A percentile compares a stretch with the other conserved stretches of the same genome.
phyloP scores from a whole-genome alignment of 2,888 invertebrate genomes.

The Eupithecia exiguata region DNA sequence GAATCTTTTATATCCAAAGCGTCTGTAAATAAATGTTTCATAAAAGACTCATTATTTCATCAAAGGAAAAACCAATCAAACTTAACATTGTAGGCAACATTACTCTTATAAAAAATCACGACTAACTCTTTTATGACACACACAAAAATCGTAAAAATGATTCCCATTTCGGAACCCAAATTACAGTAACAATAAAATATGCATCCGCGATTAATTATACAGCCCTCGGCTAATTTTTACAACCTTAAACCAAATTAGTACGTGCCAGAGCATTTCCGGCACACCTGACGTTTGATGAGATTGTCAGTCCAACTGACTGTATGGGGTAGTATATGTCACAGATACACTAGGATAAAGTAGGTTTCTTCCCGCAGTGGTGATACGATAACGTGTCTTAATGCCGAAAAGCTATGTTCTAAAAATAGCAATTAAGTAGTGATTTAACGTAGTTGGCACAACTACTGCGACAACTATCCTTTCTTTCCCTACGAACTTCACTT shows the following conservation, averaged over 20 bases:
- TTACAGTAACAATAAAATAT: slow-evolving; percentile 36
- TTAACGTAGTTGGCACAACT: too few relatives aligned
- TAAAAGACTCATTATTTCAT: background rate
- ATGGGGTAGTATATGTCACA: slow-evolving; percentile 17
- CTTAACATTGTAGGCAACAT: background rate
- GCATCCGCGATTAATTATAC: slow-evolving; percentile 38
- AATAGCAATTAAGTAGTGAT: background rate
- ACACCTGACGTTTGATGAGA: background rate
- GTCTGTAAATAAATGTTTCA: background rate
- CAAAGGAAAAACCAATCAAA: background rate
- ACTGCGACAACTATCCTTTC: too few relatives aligned
- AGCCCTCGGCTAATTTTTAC: slow-evolving; percentile 41
- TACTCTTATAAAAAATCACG: background rate
- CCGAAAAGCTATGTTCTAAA: background rate
- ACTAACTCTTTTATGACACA: background rate
- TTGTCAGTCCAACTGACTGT: slow-evolving; percentile 18
- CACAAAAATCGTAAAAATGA: background rate
- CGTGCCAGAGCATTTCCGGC: slow-evolving; percentile 39
- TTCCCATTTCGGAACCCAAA: slow-evolving; percentile 17
- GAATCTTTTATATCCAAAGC: background rate
- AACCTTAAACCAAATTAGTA: slow-evolving; percentile 41
- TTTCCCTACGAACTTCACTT: too few relatives aligned
- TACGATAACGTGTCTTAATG: too few relatives aligned
- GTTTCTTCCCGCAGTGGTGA: background rate
- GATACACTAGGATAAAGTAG: background rate